Conservation (phyloP, 2,888 invertebrate species). For the Hirtodrosophila trivittata region DNA sequence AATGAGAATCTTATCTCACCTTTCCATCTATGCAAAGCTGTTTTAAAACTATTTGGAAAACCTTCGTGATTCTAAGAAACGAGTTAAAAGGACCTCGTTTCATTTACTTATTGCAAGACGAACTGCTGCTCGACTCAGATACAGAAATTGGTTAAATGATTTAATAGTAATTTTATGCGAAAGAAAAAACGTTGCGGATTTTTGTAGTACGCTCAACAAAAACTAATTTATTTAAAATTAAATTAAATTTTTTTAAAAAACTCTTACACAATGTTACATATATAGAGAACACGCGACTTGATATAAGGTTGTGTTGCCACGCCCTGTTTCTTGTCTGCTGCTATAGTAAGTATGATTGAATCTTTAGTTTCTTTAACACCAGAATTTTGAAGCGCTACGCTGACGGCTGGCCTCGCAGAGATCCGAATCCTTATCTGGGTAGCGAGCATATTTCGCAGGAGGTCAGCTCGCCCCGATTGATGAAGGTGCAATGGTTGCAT, state of each 20-base stretch:
- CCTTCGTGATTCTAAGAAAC: too few relatives aligned
- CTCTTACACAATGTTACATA: conserved; percentile 68
- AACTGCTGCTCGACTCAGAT: too few relatives aligned
- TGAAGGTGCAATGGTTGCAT: conserved; percentile 96
- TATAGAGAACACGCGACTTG: conserved; percentile 50
- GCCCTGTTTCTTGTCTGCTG: conserved; percentile 23
- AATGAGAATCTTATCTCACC: too few relatives aligned
- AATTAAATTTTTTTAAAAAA: conserved; percentile 73
- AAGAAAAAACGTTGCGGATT: too few relatives aligned
- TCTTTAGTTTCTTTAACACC: conserved; percentile 72
- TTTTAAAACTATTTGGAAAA: too few relatives aligned
- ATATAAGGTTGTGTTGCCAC: conserved; percentile 31
- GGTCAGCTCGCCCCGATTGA: conserved; percentile 90
- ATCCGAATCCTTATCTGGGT: conserved; percentile 86
- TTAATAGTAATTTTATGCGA: too few relatives aligned
- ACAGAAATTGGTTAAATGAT: too few relatives aligned
- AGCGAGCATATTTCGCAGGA: conserved; percentile 97
- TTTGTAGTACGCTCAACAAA: conserved; percentile 61
- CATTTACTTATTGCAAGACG: too few relatives aligned
- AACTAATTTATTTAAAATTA: conserved; percentile 76
- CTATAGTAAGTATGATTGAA: conserved; percentile 67
- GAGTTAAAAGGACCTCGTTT: too few relatives aligned
- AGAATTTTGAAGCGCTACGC: conserved; percentile 54
- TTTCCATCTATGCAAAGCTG: too few relatives aligned
- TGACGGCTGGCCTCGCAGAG: conserved; percentile 27